phyloP scores from a whole-genome alignment of 2,797 vertebrate genomes.

The Moxostoma hubbsi region DNA sequence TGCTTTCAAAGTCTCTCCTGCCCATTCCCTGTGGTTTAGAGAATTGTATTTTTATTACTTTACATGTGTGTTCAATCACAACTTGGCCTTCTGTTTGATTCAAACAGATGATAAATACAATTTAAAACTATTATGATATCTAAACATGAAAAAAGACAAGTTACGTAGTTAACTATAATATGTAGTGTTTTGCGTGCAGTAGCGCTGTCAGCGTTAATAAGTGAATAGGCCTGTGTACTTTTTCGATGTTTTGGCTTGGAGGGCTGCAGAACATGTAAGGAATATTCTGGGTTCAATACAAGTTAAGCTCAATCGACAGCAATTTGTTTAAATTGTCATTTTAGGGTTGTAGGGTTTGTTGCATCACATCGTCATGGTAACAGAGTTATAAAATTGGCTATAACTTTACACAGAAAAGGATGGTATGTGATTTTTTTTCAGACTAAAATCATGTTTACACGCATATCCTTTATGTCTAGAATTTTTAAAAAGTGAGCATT shows the following conservation, averaged over 20 bases:
- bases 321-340: no score
- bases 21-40: constrained; percentile 17
- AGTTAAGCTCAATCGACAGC: no score
- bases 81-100: constrained; percentile 10
- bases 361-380: no score
- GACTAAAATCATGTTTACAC: no score
- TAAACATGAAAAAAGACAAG: not conserved
- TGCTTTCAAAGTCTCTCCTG: constrained; percentile 19
- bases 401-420: no score
- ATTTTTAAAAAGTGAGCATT: no score
- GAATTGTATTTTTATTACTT: constrained; percentile 33
- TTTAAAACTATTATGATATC: constrained; percentile 4
- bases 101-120: constrained; percentile 31
- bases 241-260: not conserved
- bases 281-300: no score
- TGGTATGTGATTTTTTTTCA: no score
- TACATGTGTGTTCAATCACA: constrained; percentile 28
- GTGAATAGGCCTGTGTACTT: not conserved
- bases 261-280: not conserved
- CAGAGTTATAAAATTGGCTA: no score
- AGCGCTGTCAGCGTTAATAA: not conserved
- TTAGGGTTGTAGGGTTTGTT: no score
- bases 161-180: not conserved
- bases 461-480: no score
- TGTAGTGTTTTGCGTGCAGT: not conserved